A percentile compares a stretch with the other conserved stretches of the same genome.
These are phyloP conservation scores for Ascaphus truei DNA, from an alignment of 2,113 vertebrate genomes.

Conservation along the genomic window DNA sequence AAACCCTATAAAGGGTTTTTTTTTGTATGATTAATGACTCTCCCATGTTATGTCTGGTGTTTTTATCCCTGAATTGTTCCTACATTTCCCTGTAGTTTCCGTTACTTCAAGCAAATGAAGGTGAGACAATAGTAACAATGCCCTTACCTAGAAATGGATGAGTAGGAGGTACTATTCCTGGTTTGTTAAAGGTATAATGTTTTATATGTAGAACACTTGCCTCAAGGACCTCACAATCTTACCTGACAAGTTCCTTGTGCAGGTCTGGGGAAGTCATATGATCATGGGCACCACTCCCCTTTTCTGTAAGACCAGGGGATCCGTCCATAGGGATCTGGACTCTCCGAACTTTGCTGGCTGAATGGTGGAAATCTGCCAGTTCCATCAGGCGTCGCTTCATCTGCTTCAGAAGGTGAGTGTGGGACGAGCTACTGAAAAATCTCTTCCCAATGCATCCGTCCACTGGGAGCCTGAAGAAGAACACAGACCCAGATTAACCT, in stretches of 20 bases:
- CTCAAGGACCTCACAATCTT: too few relatives aligned
- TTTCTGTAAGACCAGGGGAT: constrained; percentile 53
- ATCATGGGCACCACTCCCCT: constrained; percentile 36
- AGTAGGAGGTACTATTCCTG: too few relatives aligned
- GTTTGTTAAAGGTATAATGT: too few relatives aligned
- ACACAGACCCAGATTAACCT: background rate
- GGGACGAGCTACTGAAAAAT: constrained; percentile 82
- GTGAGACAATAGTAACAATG: too few relatives aligned
- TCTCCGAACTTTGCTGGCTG: constrained; percentile 84
- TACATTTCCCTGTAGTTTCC: too few relatives aligned
- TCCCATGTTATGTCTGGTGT: too few relatives aligned
- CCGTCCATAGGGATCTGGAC: constrained; percentile 59
- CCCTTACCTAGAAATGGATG: too few relatives aligned
- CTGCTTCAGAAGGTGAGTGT: constrained; percentile 72
- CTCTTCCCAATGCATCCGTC: constrained; percentile 85
- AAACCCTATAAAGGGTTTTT: too few relatives aligned
- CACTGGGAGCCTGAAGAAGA: constrained; percentile 72
- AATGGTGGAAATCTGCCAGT: constrained; percentile 90
- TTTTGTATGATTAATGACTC: too few relatives aligned
- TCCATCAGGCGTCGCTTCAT: constrained; percentile 81
- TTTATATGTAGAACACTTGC: too few relatives aligned
- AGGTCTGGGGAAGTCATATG: constrained; percentile 84
- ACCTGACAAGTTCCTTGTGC: constrained; percentile 91
- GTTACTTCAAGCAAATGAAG: too few relatives aligned
- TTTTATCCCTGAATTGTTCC: too few relatives aligned